These are phyloP conservation scores for Eremobia ochroleuca DNA, from an alignment of 2,888 invertebrate genomes.

Conservation along the genomic window DNA sequence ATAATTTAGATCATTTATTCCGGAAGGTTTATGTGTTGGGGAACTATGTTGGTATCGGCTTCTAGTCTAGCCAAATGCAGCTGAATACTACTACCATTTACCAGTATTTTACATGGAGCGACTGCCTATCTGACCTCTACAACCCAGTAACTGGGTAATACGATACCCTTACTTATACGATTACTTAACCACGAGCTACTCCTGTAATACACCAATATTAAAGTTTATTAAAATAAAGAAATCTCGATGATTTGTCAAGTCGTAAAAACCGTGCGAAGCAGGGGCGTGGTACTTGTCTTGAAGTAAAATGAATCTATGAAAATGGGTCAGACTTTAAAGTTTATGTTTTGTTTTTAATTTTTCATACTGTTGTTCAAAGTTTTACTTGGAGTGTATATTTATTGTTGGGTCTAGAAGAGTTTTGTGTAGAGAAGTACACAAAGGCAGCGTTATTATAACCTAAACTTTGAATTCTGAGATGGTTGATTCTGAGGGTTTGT, in stretches of 20 bases:
- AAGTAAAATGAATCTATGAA: constrained; percentile 54
- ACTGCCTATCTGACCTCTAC: no score
- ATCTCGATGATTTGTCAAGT: neutral
- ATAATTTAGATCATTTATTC: neutral
- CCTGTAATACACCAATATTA: neutral
- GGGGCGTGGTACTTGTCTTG: constrained; percentile 4
- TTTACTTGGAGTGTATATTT: constrained; percentile 33
- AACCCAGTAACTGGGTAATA: no score
- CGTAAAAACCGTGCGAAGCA: neutral
- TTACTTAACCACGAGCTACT: no score
- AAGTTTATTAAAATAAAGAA: neutral
- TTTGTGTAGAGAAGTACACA: neutral
- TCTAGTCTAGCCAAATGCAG: no score
- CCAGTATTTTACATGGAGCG: no score
- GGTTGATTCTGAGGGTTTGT: neutral
- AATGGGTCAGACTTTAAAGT: constrained; percentile 48
- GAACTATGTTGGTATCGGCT: no score
- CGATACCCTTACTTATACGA: no score
- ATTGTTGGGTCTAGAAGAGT: constrained; percentile 30
- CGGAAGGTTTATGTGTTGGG: neutral
- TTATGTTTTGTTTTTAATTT: constrained; percentile 52
- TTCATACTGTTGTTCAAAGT: constrained; percentile 49
- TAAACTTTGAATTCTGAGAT: neutral
- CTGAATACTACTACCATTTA: no score
- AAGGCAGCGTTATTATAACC: neutral